Evolutionary conservation across 2,888 invertebrate species (phyloP).

Genomic region (Sclerodermus sp.): DNA sequence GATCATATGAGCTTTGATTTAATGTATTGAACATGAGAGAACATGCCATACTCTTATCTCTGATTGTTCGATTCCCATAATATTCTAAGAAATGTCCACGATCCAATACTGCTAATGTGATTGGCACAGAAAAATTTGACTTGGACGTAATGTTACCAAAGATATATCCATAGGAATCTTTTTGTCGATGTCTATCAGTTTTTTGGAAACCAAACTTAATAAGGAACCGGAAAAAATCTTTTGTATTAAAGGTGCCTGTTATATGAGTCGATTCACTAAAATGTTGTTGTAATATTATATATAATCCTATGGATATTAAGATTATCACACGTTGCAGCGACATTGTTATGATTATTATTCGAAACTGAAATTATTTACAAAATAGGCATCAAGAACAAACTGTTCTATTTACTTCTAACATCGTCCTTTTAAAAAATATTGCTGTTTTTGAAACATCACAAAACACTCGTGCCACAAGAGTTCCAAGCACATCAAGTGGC

Average conservation of each 20-base stretch:
- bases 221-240: slow-evolving; percentile 86
- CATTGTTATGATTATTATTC: slow-evolving; percentile 9
- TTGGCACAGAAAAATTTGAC: slow-evolving; percentile 66
- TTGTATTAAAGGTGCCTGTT: slow-evolving; percentile 67
- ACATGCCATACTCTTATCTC: slow-evolving; percentile 75
- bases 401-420: background rate
- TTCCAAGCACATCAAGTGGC: background rate
- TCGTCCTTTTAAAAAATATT: slow-evolving; percentile 2
- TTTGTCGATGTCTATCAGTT: slow-evolving; percentile 82
- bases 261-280: slow-evolving; percentile 60
- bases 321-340: slow-evolving; percentile 11
- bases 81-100: slow-evolving; percentile 86
- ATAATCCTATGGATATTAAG: slow-evolving; percentile 14
- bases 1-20: slow-evolving; percentile 81
- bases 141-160: slow-evolving; percentile 90
- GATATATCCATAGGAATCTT: slow-evolving; percentile 90
- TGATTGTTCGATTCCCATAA: slow-evolving; percentile 75
- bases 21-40: slow-evolving; percentile 84
- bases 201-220: slow-evolving; percentile 97
- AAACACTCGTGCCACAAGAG: background rate
- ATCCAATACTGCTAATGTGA: slow-evolving; percentile 89
- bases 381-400: background rate
- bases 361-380: background rate
- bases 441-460: background rate
- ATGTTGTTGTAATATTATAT: slow-evolving; percentile 6